Percentiles rank a stretch among this genome's conserved stretches.
phyloP scores from a whole-genome alignment of 2,888 invertebrate species.

The Pachydiplax longipennis region DNA sequence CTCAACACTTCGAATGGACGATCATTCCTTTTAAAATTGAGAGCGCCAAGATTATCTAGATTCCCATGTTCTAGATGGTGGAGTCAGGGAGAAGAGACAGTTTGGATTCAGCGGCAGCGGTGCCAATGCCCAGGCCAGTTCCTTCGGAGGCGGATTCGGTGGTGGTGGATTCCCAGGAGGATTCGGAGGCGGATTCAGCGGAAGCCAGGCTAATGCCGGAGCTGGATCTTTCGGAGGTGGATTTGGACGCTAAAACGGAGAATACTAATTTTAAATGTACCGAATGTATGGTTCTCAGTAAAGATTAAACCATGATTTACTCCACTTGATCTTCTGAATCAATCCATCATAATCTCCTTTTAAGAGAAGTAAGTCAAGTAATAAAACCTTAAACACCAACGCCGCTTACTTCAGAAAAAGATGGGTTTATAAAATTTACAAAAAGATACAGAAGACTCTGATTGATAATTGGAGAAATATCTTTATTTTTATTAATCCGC shows the following conservation, averaged over 20 bases:
- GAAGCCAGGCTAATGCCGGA: background rate
- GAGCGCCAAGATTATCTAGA: no score
- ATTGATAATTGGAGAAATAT: no score
- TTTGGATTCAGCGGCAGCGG: background rate
- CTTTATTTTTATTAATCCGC: no score
- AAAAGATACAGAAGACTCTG: no score
- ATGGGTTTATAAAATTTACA: no score
- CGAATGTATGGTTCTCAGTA: no score
- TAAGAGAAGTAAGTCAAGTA: no score
- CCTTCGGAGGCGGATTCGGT: conserved; percentile 56
- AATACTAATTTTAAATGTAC: background rate
- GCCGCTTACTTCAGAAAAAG: no score
- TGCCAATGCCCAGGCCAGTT: conserved; percentile 50
- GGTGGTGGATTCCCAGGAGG: conserved; percentile 15
- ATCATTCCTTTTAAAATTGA: background rate
- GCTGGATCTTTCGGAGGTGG: background rate
- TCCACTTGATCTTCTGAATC: background rate
- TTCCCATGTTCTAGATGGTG: background rate
- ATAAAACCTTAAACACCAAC: no score
- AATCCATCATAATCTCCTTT: background rate
- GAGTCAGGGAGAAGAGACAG: background rate
- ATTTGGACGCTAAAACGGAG: background rate
- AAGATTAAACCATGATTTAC: background rate
- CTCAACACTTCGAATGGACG: background rate
- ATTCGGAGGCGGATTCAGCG: conserved; percentile 11